Conservation (phyloP, 2,113 vertebrate genomes). For the Cinclus cinclus region DNA sequence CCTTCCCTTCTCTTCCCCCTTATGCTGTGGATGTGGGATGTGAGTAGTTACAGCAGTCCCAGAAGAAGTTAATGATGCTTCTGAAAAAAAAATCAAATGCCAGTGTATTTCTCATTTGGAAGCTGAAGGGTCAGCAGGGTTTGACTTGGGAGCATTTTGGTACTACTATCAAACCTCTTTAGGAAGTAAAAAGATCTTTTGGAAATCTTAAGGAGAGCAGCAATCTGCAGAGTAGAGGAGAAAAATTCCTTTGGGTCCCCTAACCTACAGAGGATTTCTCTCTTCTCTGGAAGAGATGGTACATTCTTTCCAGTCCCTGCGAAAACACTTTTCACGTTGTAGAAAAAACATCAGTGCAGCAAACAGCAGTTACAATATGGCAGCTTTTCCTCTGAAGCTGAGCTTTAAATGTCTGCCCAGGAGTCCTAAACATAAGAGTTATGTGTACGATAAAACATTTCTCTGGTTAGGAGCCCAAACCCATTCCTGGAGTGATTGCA, state of each 20-base stretch:
- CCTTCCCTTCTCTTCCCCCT: background rate
- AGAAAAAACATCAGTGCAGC: background rate
- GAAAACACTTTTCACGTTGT: background rate
- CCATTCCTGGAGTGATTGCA: background rate
- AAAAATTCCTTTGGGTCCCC: background rate
- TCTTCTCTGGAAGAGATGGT: background rate
- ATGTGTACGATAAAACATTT: background rate
- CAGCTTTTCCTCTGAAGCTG: background rate
- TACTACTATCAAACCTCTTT: background rate
- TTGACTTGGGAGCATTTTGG: background rate
- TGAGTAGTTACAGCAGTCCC: background rate
- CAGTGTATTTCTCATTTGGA: background rate
- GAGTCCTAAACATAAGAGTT: background rate
- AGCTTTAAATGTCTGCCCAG: conserved; percentile 1
- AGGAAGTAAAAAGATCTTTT: background rate
- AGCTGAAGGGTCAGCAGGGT: background rate
- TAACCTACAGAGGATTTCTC: background rate
- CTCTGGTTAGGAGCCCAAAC: background rate
- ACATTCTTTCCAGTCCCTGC: background rate
- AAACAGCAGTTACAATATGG: background rate
- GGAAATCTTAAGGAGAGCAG: background rate
- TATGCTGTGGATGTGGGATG: background rate
- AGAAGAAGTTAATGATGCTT: background rate
- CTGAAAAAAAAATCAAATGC: background rate
- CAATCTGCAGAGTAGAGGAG: background rate